phyloP scores from a whole-genome alignment of 2,888 invertebrate species.

The Sinohyriopsis cumingii region DNA sequence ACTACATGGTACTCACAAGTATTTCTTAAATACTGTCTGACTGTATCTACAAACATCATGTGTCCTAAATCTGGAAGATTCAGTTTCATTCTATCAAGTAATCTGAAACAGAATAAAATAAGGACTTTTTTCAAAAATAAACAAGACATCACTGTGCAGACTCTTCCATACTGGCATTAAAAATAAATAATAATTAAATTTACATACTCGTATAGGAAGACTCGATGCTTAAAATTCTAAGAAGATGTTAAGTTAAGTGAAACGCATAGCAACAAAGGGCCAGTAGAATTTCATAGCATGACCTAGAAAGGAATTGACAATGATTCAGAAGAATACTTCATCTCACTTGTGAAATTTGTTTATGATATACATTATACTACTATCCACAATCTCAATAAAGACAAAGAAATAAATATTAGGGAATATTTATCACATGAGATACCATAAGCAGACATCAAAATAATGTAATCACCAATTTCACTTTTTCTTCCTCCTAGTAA shows the following conservation, averaged over 20 bases:
- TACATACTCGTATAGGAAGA: no score
- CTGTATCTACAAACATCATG: constrained; percentile 42
- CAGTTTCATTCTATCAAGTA: constrained; percentile 38
- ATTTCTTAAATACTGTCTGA: constrained; percentile 30
- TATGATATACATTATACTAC: no score
- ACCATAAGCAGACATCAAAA: background rate
- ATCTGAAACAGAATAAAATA: constrained; percentile 31
- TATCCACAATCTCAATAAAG: background rate
- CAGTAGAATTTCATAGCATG: no score
- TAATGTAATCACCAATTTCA: background rate
- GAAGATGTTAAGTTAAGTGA: no score
- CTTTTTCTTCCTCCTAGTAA: no score
- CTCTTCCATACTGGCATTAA: no score
- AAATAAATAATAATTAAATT: no score
- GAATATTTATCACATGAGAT: background rate
- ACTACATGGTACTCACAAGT: constrained; percentile 22
- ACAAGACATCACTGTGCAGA: background rate
- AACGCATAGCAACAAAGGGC: no score
- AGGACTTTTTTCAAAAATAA: background rate
- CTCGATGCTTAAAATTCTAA: no score
- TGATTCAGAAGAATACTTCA: no score
- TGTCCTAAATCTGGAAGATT: constrained; percentile 39
- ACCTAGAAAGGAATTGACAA: no score
- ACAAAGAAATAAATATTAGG: background rate
- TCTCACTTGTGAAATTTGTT: no score